Conservation (phyloP, 2,113 vertebrate species). For the Struthidea cinerea region DNA sequence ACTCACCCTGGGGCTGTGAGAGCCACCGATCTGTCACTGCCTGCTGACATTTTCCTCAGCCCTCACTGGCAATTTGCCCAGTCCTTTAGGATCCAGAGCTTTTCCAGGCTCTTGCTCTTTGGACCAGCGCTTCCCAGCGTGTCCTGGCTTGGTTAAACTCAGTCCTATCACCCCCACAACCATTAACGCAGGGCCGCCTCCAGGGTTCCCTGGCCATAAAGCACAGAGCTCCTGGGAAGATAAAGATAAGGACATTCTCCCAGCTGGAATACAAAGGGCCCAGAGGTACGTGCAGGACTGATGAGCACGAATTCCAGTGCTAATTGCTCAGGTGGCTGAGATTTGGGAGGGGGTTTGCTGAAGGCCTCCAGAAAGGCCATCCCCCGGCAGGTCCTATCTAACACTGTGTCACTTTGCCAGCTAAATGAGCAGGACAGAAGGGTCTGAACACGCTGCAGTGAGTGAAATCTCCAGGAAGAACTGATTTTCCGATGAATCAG, state of each 20-base stretch:
- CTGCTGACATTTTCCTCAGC: background rate
- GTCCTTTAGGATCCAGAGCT: background rate
- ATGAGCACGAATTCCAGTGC: background rate
- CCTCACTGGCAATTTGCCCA: background rate
- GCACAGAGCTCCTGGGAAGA: background rate
- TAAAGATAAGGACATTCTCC: background rate
- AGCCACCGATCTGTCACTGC: background rate
- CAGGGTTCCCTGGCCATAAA: background rate
- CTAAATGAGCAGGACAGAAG: background rate
- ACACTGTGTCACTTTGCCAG: background rate
- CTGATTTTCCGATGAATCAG: background rate
- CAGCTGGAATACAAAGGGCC: background rate
- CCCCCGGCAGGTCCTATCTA: background rate
- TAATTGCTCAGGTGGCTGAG: background rate
- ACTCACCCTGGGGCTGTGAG: background rate
- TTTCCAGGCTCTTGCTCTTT: background rate
- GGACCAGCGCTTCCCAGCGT: background rate
- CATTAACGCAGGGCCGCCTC: fast-evolving
- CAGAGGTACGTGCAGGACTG: background rate
- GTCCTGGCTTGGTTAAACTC: background rate
- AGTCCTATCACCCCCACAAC: background rate
- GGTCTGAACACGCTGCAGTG: background rate
- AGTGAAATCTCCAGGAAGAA: background rate
- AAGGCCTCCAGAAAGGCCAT: background rate
- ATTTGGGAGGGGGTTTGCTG: background rate